These are phyloP conservation scores for Menidia menidia DNA, from an alignment of 2,797 vertebrate genomes.

Conservation along the genomic window DNA sequence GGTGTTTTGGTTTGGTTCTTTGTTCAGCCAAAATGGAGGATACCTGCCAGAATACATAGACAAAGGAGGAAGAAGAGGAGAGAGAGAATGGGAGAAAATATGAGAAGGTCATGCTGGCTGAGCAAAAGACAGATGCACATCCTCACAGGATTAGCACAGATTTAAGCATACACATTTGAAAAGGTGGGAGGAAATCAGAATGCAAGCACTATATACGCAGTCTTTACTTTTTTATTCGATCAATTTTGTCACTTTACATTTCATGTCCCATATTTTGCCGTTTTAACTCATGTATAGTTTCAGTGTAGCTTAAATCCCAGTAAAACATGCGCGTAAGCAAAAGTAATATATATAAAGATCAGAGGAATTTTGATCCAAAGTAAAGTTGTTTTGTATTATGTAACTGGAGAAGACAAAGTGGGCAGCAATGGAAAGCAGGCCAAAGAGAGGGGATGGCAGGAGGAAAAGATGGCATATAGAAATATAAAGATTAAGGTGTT, in stretches of 20 bases:
- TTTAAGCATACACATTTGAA: slow-evolving; percentile 24
- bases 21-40: slow-evolving; percentile 62
- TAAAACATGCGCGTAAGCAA: neutral
- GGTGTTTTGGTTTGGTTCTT: slow-evolving; percentile 47
- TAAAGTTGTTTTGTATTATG: slow-evolving; percentile 24
- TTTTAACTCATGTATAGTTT: slow-evolving; percentile 2
- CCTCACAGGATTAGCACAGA: slow-evolving; percentile 24
- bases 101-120: slow-evolving; percentile 63
- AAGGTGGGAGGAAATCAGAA: slow-evolving; percentile 22
- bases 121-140: slow-evolving; percentile 28
- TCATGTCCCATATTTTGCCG: neutral
- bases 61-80: slow-evolving; percentile 45
- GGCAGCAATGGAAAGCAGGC: slow-evolving; percentile 1
- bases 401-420: slow-evolving; percentile 18
- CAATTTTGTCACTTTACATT: neutral
- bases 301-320: slow-evolving; percentile 7
- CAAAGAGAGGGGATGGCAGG: slow-evolving; percentile 12
- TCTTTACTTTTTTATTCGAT: neutral
- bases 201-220: neutral
- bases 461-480: slow-evolving; percentile 13
- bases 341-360: slow-evolving; percentile 14
- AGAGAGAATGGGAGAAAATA: slow-evolving; percentile 40
- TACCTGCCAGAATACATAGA: slow-evolving; percentile 52
- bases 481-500: slow-evolving; percentile 17
- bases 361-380: slow-evolving; percentile 32